Evolutionary conservation across 2,888 invertebrate genomes (phyloP).

Genomic region (Spisula solida): DNA sequence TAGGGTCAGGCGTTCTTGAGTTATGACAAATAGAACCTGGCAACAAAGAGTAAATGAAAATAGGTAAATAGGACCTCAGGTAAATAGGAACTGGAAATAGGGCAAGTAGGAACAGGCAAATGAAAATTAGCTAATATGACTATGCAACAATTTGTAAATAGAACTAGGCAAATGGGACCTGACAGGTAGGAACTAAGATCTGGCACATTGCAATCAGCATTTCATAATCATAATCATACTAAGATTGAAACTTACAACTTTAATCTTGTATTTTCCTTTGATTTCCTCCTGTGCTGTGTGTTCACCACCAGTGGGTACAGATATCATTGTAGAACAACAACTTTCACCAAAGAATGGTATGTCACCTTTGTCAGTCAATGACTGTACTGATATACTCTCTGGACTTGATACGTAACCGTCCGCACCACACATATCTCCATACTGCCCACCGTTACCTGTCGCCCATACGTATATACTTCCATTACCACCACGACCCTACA

Average conservation of each 20-base stretch:
- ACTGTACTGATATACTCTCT: conserved; percentile 85
- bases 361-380: conserved; percentile 80
- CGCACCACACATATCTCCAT: conserved; percentile 84
- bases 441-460: conserved; percentile 86
- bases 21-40: no score
- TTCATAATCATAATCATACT: no score
- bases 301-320: conserved; percentile 82
- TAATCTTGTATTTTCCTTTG: conserved; percentile 74
- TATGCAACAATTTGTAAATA: no score
- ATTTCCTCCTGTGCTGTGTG: conserved; percentile 62
- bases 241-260: conserved; percentile 79
- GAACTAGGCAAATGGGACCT: no score
- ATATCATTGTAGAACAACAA: conserved; percentile 85
- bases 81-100: no score
- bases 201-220: no score
- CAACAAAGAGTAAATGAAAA: no score
- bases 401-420: conserved; percentile 86
- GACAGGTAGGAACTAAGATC: no score
- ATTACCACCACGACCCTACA: conserved; percentile 82
- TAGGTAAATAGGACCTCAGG: no score
- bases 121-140: no score
- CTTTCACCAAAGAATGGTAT: conserved; percentile 85
- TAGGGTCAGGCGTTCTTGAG: no score
- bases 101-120: no score
- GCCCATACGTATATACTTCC: conserved; percentile 87